Conservation (phyloP, 1,140 invertebrate species). For the silkworm (Bombyx mori) region ASM3026992v2 NC_085126.1:5103501-5104000, state of each 20-base stretch:
- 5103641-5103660: conserved; percentile 65
- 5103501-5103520: conserved; percentile 51
- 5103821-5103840: no score
- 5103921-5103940: conserved; percentile 26
- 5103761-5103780: conserved; percentile 1
- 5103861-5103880: no score
- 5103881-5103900: no score
- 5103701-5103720: conserved; percentile 67
- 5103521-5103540: conserved; percentile 65
- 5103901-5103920: no score
- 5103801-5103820: no score
- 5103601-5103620: conserved; percentile 70
- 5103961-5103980: conserved; percentile 25
- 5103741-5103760: conserved; percentile 66
- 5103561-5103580: conserved; percentile 67
- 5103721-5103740: conserved; percentile 54
- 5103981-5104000: conserved; percentile 16
- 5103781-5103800: no score
- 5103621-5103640: conserved; percentile 72
- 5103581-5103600: conserved; percentile 72
- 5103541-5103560: conserved; percentile 68
- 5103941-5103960: conserved; percentile 26
- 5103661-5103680: conserved; percentile 65
- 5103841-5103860: no score
- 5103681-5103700: conserved; percentile 68